Evolutionary conservation across 2,113 vertebrate species (phyloP).

Genomic region (Melanocharis versteri): DNA sequence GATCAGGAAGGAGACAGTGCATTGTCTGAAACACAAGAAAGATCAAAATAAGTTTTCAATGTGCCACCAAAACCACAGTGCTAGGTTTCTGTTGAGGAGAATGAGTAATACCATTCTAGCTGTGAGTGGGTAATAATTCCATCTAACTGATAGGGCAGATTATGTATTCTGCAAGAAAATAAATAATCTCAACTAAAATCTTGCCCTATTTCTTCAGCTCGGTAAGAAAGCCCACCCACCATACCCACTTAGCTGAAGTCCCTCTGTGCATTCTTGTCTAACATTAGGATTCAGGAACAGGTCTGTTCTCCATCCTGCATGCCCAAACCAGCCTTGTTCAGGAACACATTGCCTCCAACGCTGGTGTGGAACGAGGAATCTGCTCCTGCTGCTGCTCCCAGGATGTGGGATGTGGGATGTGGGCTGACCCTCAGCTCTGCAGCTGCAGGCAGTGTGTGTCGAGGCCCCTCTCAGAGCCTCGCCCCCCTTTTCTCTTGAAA

Average conservation of each 20-base stretch:
- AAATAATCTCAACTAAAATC: background rate
- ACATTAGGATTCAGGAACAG: background rate
- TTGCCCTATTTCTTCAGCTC: background rate
- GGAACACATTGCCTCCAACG: background rate
- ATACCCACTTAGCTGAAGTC: background rate
- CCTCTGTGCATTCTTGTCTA: background rate
- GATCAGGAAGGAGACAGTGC: background rate
- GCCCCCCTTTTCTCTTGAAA: background rate
- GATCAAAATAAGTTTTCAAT: background rate
- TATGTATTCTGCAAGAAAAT: background rate
- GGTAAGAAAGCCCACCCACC: background rate
- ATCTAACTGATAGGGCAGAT: background rate
- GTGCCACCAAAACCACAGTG: conserved; percentile 27
- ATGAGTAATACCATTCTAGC: conserved; percentile 4
- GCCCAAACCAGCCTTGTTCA: background rate
- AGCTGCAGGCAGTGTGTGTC: background rate
- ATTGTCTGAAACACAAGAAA: background rate
- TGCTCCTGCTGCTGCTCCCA: background rate
- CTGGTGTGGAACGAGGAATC: background rate
- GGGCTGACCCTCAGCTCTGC: background rate
- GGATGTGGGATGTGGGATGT: background rate
- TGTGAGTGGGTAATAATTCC: background rate
- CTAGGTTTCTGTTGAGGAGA: background rate
- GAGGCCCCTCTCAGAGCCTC: background rate
- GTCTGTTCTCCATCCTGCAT: background rate